Evolutionary conservation across 2,888 invertebrate genomes (phyloP), one percentile per base, ranked within the genome.

Genomic region (Stenolophus ochropezus): DNA sequence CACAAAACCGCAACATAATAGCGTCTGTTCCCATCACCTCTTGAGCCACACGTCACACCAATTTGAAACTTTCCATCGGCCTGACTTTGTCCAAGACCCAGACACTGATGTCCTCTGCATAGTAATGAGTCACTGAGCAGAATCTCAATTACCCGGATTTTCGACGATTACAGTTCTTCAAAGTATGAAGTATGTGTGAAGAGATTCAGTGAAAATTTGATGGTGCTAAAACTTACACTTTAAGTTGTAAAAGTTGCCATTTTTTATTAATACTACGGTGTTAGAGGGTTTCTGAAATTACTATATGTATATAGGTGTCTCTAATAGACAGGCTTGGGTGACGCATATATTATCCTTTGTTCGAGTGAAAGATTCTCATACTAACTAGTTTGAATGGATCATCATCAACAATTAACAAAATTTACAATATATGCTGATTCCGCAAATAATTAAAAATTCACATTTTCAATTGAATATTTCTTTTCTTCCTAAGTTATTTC

Each of bases 1-100:
- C 21, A 8, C 21, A 14, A 61, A 61, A 61, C 61, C 61, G n/a
- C 61, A 61, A 61, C 61, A 61, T 61, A 61, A 61, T 61, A 61
- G 25, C 61, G 21, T 61, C 25, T 61, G 61, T 61, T 61, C 61
- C 61, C 61, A 61, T 11, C 56, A 56, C 11, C 8, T n/a, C 25
- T 25, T 25, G 4, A 1, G 14, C 23, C 25, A 25, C 14, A 14
- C n/a, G 23, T 23, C 21, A 61, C 61, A 14, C 25, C 23, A 14
- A 25, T 23, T 21, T 23, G 61, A n/a, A 14, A 25, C 21, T 23
- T 61, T 61, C 61, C 61, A 23, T 25, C 23, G n/a, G 61, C 21
- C 23, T 5, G n/a, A 4, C 61, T 21, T 8, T 25, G 61, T 25
- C 58, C 23, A 8, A 25, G 21, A 5, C 5, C 21, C 61, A 23